phyloP scores from a whole-genome alignment of 1,140 invertebrate genomes.

The Megalopta genalis region DNA sequence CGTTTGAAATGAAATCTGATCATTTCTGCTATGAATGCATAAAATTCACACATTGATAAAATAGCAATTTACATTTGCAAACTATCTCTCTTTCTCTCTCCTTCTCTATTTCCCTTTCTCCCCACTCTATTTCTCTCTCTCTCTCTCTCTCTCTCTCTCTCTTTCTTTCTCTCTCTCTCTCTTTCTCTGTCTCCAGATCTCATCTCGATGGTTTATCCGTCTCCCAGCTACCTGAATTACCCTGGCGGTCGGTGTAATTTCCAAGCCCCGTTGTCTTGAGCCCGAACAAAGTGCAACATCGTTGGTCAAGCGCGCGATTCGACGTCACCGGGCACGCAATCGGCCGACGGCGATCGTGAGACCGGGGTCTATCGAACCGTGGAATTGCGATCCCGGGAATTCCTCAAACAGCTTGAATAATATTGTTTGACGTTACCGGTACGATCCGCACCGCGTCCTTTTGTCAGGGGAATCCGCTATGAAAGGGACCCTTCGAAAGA shows the following conservation, averaged over 20 bases:
- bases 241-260: neutral
- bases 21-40: too few species aligned
- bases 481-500: neutral
- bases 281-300: neutral
- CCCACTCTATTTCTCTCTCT: too few species aligned
- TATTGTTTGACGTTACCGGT: slow-evolving; percentile 2
- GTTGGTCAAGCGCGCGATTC: neutral
- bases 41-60: too few species aligned
- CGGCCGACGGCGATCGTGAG: neutral
- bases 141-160: neutral
- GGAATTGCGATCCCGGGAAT: slow-evolving; percentile 11
- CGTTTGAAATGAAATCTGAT: too few species aligned
- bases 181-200: too few species aligned
- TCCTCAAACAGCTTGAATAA: slow-evolving; percentile 10
- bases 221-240: neutral
- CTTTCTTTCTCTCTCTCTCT: neutral
- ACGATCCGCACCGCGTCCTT: slow-evolving; percentile 19
- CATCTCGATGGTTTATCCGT: neutral
- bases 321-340: neutral
- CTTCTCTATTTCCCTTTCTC: too few species aligned
- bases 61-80: too few species aligned
- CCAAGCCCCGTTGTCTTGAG: neutral
- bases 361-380: neutral
- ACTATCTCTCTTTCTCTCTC: neutral
- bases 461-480: too few species aligned